These are phyloP conservation scores for Scaptomyza graminum DNA, from an alignment of 1,140 invertebrate species.

Conservation along the genomic window DNA sequence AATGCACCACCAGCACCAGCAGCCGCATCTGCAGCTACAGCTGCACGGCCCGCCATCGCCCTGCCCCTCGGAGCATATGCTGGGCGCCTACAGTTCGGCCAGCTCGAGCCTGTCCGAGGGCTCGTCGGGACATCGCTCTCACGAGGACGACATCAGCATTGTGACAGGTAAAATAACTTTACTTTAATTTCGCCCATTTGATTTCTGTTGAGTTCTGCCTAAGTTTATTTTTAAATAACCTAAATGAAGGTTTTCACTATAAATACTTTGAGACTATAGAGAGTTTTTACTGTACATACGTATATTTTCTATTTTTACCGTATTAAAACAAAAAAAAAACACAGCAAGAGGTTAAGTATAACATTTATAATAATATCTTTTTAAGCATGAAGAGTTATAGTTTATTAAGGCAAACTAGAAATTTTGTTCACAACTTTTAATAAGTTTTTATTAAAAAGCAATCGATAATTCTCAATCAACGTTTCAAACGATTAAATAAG, in stretches of 20 bases:
- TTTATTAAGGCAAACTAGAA: slow-evolving; percentile 21
- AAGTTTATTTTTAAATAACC: too few species aligned
- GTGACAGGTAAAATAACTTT: slow-evolving; percentile 89
- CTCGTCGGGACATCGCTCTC: slow-evolving; percentile 88
- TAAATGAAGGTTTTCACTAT: too few species aligned
- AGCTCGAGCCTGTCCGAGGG: slow-evolving; percentile 93
- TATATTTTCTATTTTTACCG: slow-evolving; percentile 6
- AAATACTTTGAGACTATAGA: neutral
- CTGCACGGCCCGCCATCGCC: slow-evolving; percentile 89
- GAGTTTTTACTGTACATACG: slow-evolving; percentile 25
- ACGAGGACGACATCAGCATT: slow-evolving; percentile 93
- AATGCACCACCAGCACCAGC: slow-evolving; percentile 54
- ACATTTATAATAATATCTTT: neutral
- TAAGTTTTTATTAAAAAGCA: too few species aligned
- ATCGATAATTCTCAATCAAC: too few species aligned
- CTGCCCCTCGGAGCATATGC: slow-evolving; percentile 91
- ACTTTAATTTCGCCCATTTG: slow-evolving; percentile 21
- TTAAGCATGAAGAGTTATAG: slow-evolving; percentile 31
- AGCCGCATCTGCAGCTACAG: slow-evolving; percentile 61
- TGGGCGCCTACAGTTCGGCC: slow-evolving; percentile 91
- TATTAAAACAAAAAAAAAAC: slow-evolving; percentile 11
- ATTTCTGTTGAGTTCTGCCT: neutral
- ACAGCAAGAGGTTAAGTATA: slow-evolving; percentile 49
- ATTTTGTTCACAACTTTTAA: slow-evolving; percentile 8
- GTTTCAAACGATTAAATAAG: too few species aligned